Conservation (phyloP, 2,888 invertebrate genomes). For the Embidobia sp. region DNA sequence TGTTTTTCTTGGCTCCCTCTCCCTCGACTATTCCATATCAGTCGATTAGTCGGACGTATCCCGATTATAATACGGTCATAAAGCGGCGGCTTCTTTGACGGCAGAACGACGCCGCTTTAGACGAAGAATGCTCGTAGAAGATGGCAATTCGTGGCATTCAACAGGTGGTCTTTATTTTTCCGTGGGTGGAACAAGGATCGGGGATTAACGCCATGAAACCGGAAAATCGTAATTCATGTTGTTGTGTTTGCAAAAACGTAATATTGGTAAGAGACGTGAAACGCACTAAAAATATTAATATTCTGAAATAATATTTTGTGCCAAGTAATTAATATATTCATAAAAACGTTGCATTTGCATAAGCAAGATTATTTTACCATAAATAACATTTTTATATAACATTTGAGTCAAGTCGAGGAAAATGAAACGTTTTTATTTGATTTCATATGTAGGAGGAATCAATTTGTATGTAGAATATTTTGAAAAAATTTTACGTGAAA, state of each 20-base stretch:
- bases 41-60: constrained; percentile 65
- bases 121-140: constrained; percentile 28
- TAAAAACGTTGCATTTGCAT: too few species aligned
- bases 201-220: constrained; percentile 42
- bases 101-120: constrained; percentile 43
- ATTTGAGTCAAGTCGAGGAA: too few species aligned
- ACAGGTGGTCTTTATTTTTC: constrained; percentile 67
- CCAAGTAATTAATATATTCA: too few species aligned
- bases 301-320: too few species aligned
- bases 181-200: constrained; percentile 56
- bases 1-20: constrained; percentile 46
- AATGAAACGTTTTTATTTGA: too few species aligned
- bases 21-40: constrained; percentile 59
- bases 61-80: constrained; percentile 67
- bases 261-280: too few species aligned
- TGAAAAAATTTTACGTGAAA: too few species aligned
- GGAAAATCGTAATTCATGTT: constrained; percentile 49
- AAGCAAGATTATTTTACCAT: too few species aligned
- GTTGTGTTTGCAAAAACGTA: constrained; percentile 3
- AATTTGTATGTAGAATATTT: too few species aligned
- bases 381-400: too few species aligned
- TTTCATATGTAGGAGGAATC: too few species aligned
- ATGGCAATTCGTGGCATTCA: constrained; percentile 69
- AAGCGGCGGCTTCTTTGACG: constrained; percentile 69
- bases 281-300: too few species aligned